Base-by-base conservation (phyloP, 2,888 invertebrate species). In the Dolomedes plantarius region DNA sequence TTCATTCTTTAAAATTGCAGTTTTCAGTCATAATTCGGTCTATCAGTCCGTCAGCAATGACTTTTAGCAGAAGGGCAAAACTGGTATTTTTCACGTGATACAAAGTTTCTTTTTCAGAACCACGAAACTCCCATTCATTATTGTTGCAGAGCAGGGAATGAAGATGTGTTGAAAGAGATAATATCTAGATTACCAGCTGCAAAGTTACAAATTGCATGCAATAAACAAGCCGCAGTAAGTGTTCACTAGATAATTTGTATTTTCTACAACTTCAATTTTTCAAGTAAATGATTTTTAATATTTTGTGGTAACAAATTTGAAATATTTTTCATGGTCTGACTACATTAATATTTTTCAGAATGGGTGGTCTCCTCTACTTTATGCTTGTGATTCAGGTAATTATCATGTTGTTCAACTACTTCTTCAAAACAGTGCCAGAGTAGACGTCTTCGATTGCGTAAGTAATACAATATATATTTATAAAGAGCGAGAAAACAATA, bases 361-460 rank as follows among this genome's bases (percentile, higher is more conserved):
- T 83, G 93, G 99, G 7, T 99, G 99, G 98, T 98, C 99, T 0
- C 99, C 99, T 16, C 93, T 99, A 88, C 93, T 99, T 74, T 98
- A 99, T 89, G 99, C 99, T 28, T 96, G 98, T 90, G 95, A 98
- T 91, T 94, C 96, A 91, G 99, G 98, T 5, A 98, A 99, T 91
- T 95, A 96, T 93, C 96, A 97, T 90, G 94, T 99, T 89, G 97
- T 98, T 62, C 91, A 91, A 80, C 92, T 96, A 87, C 93, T 99
- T 81, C 93, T 98, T 86, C 94, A 95, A 50, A 97, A 98, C 92
- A 98, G 99, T 91, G 99, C 99, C 9, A 94, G 99, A 91, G 99
- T 99, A 19, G 99, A 99, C 91, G 99, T 99, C 0, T 99, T 99
- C 91, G 99, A 99, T 91, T 95, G 95, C 88, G 98, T 99, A 92